A percentile compares a stretch with the other conserved stretches of the same genome.
phyloP scores from a whole-genome alignment of 2,113 vertebrate genomes.

The Ctenodactylus gundi region DNA sequence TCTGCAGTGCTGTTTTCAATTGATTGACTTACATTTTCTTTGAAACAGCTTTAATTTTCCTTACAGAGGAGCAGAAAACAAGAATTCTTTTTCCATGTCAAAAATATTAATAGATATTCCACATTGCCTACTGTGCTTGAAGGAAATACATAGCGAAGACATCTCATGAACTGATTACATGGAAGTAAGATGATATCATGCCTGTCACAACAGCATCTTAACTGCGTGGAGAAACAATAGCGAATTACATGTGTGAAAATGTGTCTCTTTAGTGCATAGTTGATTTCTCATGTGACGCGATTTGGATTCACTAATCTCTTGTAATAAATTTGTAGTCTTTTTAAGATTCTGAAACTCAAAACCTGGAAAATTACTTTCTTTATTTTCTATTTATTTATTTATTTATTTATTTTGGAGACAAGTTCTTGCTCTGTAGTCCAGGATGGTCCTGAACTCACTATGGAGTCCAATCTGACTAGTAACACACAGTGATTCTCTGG shows the following conservation, averaged over 20 bases:
- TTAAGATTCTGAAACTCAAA: background rate
- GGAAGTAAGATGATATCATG: background rate
- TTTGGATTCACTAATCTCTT: conserved; percentile 4
- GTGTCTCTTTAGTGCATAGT: background rate
- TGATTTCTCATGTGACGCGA: background rate
- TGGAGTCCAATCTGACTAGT: background rate
- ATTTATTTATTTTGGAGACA: too few relatives aligned
- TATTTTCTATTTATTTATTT: too few relatives aligned
- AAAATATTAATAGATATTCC: background rate
- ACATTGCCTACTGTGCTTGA: background rate
- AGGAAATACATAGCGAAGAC: background rate
- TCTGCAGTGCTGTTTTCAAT: background rate
- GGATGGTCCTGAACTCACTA: too few relatives aligned
- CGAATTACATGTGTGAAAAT: background rate
- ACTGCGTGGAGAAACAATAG: background rate
- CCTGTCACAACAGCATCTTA: background rate
- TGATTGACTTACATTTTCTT: conserved; percentile 40
- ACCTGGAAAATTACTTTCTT: background rate
- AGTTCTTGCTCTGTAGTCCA: too few relatives aligned
- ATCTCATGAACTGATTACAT: background rate
- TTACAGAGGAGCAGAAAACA: background rate
- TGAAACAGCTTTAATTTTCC: background rate
- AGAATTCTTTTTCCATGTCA: background rate
- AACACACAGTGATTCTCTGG: too few relatives aligned
- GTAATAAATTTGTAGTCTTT: background rate